Conservation (phyloP, 2,888 invertebrate genomes). For the Eupithecia subumbrata region DNA sequence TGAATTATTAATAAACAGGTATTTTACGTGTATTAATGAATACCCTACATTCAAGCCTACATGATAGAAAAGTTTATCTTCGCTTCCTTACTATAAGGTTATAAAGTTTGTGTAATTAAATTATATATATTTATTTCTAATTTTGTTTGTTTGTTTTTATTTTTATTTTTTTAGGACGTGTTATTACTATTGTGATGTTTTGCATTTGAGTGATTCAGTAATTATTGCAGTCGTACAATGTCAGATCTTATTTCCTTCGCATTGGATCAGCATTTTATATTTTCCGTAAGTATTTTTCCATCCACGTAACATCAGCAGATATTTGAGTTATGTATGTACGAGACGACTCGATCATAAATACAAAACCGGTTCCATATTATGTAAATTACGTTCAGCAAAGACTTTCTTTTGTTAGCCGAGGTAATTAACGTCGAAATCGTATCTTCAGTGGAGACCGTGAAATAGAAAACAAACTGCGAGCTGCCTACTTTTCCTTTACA, state of each 20-base stretch:
- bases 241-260: background rate
- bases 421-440: conserved; percentile 54
- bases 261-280: background rate
- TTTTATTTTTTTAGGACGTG: background rate
- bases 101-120: too few species aligned
- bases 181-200: background rate
- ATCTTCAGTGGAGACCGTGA: conserved; percentile 36
- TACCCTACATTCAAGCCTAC: background rate
- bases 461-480: conserved; percentile 28
- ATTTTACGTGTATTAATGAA: background rate
- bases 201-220: background rate
- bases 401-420: conserved; percentile 62
- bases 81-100: background rate
- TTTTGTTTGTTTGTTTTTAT: too few species aligned
- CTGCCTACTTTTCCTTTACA: conserved; percentile 30
- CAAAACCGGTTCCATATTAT: conserved; percentile 49
- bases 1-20: too few species aligned
- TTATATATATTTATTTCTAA: too few species aligned
- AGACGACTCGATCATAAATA: conserved; percentile 31
- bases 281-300: background rate
- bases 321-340: conserved; percentile 25
- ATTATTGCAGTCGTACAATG: background rate
- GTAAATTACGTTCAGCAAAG: conserved; percentile 55
- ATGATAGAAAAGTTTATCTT: background rate
- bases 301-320: conserved; percentile 5